Conservation (phyloP, 2,888 invertebrate genomes). For the Alsophila aescularia region DNA sequence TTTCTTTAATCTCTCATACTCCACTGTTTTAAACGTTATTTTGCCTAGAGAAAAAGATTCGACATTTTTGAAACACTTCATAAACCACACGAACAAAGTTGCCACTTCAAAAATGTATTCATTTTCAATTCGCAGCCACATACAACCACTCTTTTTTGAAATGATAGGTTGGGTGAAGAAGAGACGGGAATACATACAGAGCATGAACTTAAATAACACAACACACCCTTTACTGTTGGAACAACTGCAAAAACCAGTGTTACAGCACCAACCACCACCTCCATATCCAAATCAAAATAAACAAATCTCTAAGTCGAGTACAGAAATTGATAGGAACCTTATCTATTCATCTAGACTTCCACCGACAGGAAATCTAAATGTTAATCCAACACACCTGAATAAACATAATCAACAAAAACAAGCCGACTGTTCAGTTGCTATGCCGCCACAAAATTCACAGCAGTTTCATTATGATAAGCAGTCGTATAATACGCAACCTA, state of each 20-base stretch:
- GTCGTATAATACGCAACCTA: neutral
- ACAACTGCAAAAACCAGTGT: conserved; percentile 1
- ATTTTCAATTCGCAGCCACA: conserved; percentile 11
- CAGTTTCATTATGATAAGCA: conserved; percentile 6
- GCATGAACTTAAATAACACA: neutral
- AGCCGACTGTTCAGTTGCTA: no score
- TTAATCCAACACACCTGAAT: no score
- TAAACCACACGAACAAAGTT: conserved; percentile 41
- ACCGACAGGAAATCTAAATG: neutral
- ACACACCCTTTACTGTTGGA: neutral
- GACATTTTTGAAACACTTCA: conserved; percentile 42
- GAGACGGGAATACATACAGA: conserved; percentile 24
- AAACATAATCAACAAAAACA: no score
- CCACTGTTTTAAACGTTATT: conserved; percentile 43
- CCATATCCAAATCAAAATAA: neutral
- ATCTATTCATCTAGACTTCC: neutral
- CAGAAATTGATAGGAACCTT: neutral
- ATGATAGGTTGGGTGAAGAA: conserved; percentile 50
- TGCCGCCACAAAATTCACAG: no score
- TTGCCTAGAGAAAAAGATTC: conserved; percentile 48
- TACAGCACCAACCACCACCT: neutral
- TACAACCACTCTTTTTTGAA: conserved; percentile 43
- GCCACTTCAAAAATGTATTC: conserved; percentile 25
- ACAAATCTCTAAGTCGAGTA: neutral
- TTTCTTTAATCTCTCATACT: conserved; percentile 50